Evolutionary conservation across 2,888 invertebrate genomes (phyloP).

Genomic region (Ptychoptera albimana): DNA sequence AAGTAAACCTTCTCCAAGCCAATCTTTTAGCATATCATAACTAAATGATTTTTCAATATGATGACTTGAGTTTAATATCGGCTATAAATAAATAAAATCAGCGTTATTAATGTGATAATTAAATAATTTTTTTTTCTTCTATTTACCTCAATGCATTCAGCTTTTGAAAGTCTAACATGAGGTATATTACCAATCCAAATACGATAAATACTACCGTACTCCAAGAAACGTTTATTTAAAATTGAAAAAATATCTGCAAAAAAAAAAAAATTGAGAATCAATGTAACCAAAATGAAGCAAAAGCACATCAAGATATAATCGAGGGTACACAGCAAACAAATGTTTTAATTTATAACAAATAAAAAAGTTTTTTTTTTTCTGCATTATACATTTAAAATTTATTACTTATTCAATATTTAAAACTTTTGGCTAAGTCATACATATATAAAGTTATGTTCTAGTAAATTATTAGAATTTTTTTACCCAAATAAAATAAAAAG

Average conservation of each 20-base stretch:
- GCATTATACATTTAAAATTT: too few relatives aligned
- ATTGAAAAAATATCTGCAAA: not conserved
- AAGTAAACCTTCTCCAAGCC: conserved; percentile 25
- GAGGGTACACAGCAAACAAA: too few relatives aligned
- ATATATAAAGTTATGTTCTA: too few relatives aligned
- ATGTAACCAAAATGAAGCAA: too few relatives aligned
- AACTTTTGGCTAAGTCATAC: too few relatives aligned
- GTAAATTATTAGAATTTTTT: too few relatives aligned
- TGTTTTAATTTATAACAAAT: too few relatives aligned
- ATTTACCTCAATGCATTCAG: not conserved
- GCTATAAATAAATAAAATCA: not conserved
- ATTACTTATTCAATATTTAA: too few relatives aligned
- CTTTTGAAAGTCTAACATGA: not conserved
- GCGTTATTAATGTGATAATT: not conserved
- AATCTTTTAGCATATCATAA: conserved; percentile 19
- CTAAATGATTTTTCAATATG: conserved; percentile 25
- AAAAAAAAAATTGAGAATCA: too few relatives aligned
- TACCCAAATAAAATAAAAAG: too few relatives aligned
- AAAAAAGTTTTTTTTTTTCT: too few relatives aligned
- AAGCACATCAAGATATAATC: too few relatives aligned
- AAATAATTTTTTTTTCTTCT: not conserved
- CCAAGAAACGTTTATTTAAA: not conserved
- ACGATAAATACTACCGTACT: not conserved
- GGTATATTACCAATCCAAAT: conserved; percentile 1
- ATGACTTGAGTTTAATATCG: conserved; percentile 16